Evolutionary conservation across 1,140 invertebrate genomes (phyloP), one percentile per base, ranked within the genome.

Genomic region (Anastatus disparis): DNA sequence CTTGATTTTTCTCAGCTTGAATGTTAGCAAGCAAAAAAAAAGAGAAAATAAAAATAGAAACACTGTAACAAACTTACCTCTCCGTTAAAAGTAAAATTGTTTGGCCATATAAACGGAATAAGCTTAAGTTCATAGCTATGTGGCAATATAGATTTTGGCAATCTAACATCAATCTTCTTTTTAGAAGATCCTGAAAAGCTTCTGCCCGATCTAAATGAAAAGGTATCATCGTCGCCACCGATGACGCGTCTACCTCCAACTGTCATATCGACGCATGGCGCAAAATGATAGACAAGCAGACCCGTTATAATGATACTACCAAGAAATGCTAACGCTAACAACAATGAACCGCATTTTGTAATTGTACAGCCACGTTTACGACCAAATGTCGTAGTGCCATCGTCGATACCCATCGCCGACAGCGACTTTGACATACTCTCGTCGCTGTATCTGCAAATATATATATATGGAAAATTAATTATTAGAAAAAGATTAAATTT

Each of bases 21-120:
- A n/a, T n/a, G n/a, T n/a, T n/a, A n/a, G n/a, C n/a, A n/a, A n/a
- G n/a, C n/a, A n/a, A n/a, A n/a, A n/a, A n/a, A n/a, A n/a, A n/a
- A n/a, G n/a, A n/a, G n/a, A n/a, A n/a, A n/a, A n/a, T n/a, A n/a
- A n/a, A n/a, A n/a, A n/a, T n/a, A n/a, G n/a, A n/a, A n/a, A n/a
- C n/a, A n/a, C n/a, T n/a, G n/a, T n/a, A n/a, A n/a, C n/a, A n/a
- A n/a, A n/a, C n/a, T n/a, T 31, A 93, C 90, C 83, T 91, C 88
- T 42, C 93, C 93, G 29, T 89, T 79, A 75, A 94, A 93, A 6
- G 91, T 93, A 73, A 94, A 94, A 78, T 94, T 94, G 1, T 89
- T 88, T 76, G 89, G 89, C 79, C 86, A 86, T 44, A 94, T 89
- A 72, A 91, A 91, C 0, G 93, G 93, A 27, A 90, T 88, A 38